phyloP scores from a whole-genome alignment of 2,888 invertebrate species.

The Syrista parreyssii region DNA sequence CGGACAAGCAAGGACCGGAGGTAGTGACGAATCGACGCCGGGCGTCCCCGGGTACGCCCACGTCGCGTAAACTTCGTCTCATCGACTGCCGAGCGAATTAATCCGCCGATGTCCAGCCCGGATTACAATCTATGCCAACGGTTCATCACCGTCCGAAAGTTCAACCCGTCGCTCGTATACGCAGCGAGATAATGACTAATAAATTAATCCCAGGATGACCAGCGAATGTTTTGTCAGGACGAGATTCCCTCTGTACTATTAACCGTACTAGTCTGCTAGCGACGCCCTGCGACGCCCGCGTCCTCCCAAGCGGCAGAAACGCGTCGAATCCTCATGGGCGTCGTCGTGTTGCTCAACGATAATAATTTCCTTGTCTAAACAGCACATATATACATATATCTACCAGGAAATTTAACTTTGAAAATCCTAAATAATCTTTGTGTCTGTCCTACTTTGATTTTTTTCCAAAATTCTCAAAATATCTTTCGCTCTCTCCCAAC shows the following conservation, averaged over 20 bases:
- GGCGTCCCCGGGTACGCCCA: not conserved
- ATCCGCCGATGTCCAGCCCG: not conserved
- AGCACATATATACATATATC: not conserved
- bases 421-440: not conserved
- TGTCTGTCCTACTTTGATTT: not conserved
- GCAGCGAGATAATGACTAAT: not conserved
- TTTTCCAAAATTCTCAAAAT: not conserved
- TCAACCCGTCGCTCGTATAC: slow-evolving; percentile 2
- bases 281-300: not conserved
- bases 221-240: not conserved
- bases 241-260: not conserved
- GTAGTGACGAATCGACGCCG: not conserved
- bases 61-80: not conserved
- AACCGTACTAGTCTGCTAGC: not conserved
- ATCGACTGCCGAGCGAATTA: not conserved
- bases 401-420: not conserved
- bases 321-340: not conserved
- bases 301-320: not conserved
- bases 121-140: slow-evolving; percentile 2
- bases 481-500: not conserved
- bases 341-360: not conserved
- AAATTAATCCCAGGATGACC: not conserved
- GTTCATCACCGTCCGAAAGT: slow-evolving; percentile 4
- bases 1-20: not conserved
- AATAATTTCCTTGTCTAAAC: not conserved